Percentiles rank a stretch among this genome's conserved stretches.
These are phyloP conservation scores for Pocillopora damicornis DNA, from an alignment of 64 coral and sea anemone species.

Conservation along the genomic window DNA sequence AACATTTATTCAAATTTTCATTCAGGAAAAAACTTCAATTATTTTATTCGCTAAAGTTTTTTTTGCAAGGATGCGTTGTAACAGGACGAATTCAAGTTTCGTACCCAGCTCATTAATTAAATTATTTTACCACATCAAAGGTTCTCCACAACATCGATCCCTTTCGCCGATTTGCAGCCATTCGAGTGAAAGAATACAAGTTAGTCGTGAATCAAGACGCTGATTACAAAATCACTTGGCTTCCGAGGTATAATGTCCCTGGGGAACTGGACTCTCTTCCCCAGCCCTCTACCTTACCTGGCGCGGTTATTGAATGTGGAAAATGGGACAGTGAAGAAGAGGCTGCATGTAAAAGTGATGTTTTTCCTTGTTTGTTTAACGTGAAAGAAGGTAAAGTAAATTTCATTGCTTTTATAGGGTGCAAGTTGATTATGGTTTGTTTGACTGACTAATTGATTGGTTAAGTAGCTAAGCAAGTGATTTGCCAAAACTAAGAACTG, in stretches of 20 bases:
- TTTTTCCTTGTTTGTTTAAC: conserved; percentile 88
- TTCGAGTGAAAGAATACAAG: conserved; percentile 79
- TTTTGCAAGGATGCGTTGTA: no score
- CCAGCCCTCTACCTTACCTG: conserved; percentile 49
- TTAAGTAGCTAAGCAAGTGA: no score
- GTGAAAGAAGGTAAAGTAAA: conserved; percentile 51
- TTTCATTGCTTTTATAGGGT: not conserved
- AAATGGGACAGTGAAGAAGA: conserved; percentile 44
- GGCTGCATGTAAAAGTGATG: conserved; percentile 56
- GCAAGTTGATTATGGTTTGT: no score
- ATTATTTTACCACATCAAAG: not conserved
- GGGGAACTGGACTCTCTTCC: conserved; percentile 11
- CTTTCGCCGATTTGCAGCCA: conserved; percentile 74
- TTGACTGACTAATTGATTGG: no score
- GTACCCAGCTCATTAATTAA: not conserved
- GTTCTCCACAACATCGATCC: conserved; percentile 92
- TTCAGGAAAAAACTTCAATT: no score
- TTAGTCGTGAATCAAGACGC: conserved; percentile 90
- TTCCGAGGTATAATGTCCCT: conserved; percentile 60
- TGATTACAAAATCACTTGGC: conserved; percentile 70
- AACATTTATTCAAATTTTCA: no score
- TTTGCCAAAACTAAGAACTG: no score
- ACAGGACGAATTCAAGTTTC: not conserved
- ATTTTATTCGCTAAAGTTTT: no score
- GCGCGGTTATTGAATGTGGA: conserved; percentile 77